Conservation (phyloP, 2,797 vertebrate species). For the Catharus ustulatus region DNA sequence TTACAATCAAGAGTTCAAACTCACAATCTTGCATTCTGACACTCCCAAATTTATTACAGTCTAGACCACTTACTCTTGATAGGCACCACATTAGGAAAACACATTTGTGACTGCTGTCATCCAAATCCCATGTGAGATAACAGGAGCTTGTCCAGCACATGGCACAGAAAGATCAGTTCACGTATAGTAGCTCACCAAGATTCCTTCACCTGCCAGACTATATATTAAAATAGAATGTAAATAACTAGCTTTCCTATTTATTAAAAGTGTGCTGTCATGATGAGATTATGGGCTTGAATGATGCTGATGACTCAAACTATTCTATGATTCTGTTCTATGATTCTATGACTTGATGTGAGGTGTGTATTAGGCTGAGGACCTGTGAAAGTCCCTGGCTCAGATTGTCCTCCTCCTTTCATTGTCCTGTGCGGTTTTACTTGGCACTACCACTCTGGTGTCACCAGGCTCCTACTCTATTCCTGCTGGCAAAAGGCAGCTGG, state of each 20-base stretch:
- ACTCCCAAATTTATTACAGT: background rate
- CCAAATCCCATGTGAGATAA: background rate
- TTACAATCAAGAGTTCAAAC: background rate
- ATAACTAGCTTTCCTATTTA: conserved; percentile 1
- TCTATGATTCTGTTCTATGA: background rate
- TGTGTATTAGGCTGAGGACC: background rate
- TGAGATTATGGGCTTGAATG: background rate
- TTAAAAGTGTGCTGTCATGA: background rate
- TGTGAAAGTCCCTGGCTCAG: conserved; percentile 24
- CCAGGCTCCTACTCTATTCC: background rate
- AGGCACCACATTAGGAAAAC: background rate
- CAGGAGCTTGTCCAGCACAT: background rate
- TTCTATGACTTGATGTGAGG: background rate
- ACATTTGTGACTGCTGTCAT: background rate
- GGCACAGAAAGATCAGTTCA: background rate
- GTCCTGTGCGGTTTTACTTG: background rate
- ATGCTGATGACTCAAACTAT: background rate
- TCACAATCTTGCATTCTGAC: background rate
- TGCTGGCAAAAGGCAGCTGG: background rate
- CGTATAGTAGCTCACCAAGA: background rate
- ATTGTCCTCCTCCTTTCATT: background rate
- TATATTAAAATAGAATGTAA: background rate
- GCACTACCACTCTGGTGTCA: background rate
- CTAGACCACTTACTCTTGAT: background rate
- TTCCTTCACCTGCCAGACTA: background rate